Evolutionary conservation across 2,797 vertebrate species (phyloP).

Genomic region (Ctenochaetus hawaiiensis): DNA sequence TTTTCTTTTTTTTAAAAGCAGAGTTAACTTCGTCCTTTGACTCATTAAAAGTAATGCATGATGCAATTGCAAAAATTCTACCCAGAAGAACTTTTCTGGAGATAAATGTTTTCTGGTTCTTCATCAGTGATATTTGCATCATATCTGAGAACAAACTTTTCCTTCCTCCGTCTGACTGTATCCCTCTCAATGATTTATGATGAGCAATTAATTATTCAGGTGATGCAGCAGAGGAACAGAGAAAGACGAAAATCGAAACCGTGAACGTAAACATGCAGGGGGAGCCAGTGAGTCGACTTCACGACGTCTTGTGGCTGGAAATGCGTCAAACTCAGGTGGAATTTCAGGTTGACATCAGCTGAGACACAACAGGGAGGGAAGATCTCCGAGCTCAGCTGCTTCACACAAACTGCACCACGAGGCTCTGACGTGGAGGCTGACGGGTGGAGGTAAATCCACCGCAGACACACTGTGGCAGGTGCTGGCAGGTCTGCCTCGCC

Average conservation of each 20-base stretch:
- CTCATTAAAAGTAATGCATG: background rate
- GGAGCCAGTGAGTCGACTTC: slow-evolving; percentile 52
- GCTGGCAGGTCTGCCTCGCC: background rate
- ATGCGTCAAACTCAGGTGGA: background rate
- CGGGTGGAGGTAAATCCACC: background rate
- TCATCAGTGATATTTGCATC: slow-evolving; percentile 34
- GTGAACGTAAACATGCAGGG: slow-evolving; percentile 51
- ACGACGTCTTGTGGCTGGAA: slow-evolving; percentile 35
- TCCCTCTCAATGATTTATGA: slow-evolving; percentile 82
- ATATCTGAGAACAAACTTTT: slow-evolving; percentile 68
- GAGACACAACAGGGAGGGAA: background rate
- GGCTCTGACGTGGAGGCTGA: background rate
- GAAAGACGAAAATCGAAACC: slow-evolving; percentile 53
- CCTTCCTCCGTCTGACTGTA: slow-evolving; percentile 49
- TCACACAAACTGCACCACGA: background rate
- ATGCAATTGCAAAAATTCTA: background rate
- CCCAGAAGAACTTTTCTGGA: background rate
- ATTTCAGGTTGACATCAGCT: slow-evolving; percentile 3
- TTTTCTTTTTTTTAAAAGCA: background rate
- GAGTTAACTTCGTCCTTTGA: background rate
- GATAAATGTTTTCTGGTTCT: background rate
- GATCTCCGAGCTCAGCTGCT: slow-evolving; percentile 27
- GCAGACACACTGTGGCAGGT: slow-evolving; percentile 1
- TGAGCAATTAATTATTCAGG: slow-evolving; percentile 82
- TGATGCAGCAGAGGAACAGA: slow-evolving; percentile 67